Conservation (phyloP, 2,888 invertebrate species). For the Rugalucina vietnamica region DNA sequence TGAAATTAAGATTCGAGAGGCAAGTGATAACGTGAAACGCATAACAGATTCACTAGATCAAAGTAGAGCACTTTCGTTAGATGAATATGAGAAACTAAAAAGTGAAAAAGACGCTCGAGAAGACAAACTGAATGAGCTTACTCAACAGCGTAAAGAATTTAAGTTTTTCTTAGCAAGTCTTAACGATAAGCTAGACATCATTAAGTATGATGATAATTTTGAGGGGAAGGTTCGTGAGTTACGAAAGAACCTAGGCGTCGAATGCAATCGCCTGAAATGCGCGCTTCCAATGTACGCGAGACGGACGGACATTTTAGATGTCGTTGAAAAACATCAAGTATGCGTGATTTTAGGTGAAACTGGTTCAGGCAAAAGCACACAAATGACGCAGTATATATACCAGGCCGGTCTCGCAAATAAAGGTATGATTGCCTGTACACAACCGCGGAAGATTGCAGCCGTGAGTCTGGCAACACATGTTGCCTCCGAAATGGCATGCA, state of each 20-base stretch:
- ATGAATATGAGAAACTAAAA: constrained; percentile 40
- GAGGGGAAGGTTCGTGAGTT: constrained; percentile 53
- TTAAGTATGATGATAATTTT: constrained; percentile 36
- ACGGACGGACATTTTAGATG: constrained; percentile 70
- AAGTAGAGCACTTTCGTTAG: constrained; percentile 34
- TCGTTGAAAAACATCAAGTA: constrained; percentile 75
- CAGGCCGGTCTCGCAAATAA: constrained; percentile 71
- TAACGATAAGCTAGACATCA: constrained; percentile 13
- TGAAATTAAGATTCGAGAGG: constrained; percentile 34
- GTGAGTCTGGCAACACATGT: constrained; percentile 81
- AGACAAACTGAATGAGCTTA: constrained; percentile 68
- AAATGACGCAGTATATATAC: constrained; percentile 82
- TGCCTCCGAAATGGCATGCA: constrained; percentile 76
- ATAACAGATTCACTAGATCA: constrained; percentile 10
- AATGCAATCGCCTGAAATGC: constrained; percentile 66
- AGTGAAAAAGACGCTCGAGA: constrained; percentile 54
- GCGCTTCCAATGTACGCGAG: constrained; percentile 81
- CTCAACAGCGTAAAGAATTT: constrained; percentile 68
- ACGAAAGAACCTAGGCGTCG: constrained; percentile 67
- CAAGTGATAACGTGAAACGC: neutral
- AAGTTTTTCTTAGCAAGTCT: constrained; percentile 50
- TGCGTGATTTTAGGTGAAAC: constrained; percentile 82
- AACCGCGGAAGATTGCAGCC: constrained; percentile 84
- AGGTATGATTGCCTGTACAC: constrained; percentile 81
- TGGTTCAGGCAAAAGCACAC: constrained; percentile 84